Conservation (phyloP, 2,113 vertebrate genomes). For the Rhinopomastus cyanomelas region DNA sequence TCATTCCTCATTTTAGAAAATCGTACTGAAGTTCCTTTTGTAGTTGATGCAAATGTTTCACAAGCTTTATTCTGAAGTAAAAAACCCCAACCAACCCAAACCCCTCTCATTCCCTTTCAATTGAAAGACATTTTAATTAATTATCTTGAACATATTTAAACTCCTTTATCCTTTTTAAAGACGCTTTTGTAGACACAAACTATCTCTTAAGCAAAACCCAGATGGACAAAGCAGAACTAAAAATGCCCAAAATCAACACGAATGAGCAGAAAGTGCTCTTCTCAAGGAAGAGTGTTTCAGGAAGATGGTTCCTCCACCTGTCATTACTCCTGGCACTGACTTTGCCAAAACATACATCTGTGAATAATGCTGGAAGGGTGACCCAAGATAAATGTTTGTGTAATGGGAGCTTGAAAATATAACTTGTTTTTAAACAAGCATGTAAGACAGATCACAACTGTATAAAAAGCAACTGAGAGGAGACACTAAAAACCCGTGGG, state of each 20-base stretch:
- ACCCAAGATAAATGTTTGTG: conserved; percentile 7
- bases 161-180: background rate
- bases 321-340: background rate
- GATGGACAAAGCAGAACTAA: background rate
- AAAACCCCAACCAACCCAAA: background rate
- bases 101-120: background rate
- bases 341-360: background rate
- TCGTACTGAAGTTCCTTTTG: conserved; percentile 39
- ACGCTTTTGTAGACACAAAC: background rate
- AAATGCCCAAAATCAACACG: background rate
- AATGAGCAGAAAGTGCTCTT: background rate
- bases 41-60: conserved; percentile 50
- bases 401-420: background rate
- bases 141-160: background rate
- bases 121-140: background rate
- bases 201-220: background rate
- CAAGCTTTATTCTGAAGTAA: background rate
- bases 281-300: background rate
- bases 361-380: background rate
- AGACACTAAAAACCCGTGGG: conserved; percentile 6
- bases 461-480: background rate
- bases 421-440: conserved; percentile 38
- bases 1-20: conserved; percentile 28
- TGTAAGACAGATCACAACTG: background rate
- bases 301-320: background rate